phyloP scores from a whole-genome alignment of 2,797 vertebrate genomes.

The Sebastes steindachneri region DNA sequence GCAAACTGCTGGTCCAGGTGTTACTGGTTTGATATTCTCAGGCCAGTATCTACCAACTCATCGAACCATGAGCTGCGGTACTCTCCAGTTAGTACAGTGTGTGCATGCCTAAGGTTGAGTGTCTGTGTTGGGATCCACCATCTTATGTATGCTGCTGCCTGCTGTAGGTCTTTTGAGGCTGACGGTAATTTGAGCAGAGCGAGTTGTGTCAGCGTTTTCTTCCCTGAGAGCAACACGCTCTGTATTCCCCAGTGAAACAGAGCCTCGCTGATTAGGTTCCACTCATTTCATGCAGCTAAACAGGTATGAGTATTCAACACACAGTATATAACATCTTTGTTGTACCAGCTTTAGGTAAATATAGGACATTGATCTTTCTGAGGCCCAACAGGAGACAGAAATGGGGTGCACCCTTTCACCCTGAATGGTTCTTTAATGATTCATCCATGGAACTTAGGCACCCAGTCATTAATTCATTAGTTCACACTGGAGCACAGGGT shows the following conservation, averaged over 20 bases:
- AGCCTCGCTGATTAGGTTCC: conserved; percentile 35
- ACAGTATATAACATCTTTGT: not conserved
- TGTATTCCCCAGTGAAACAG: conserved; percentile 43
- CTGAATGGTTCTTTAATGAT: conserved; percentile 70
- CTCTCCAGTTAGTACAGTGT: not conserved
- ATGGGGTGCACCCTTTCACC: conserved; percentile 29
- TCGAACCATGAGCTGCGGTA: not conserved
- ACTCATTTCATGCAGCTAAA: conserved; percentile 13
- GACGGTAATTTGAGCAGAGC: conserved; percentile 42
- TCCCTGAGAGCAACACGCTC: conserved; percentile 32
- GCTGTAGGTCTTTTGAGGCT: conserved; percentile 15
- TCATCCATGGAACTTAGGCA: conserved; percentile 68
- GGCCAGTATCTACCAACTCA: not conserved
- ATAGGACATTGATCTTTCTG: not conserved
- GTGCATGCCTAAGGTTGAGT: not conserved
- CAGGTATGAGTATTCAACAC: not conserved
- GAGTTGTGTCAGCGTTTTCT: conserved; percentile 50
- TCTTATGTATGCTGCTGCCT: conserved; percentile 19
- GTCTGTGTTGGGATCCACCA: conserved; percentile 19
- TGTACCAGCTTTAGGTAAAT: not conserved
- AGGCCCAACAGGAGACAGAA: conserved; percentile 12
- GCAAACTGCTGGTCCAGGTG: conserved; percentile 13
- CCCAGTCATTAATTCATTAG: conserved; percentile 76
- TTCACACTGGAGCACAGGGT: conserved; percentile 52
- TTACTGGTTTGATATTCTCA: conserved; percentile 36